Base-by-base conservation (phyloP, 2,888 invertebrate genomes). In the Drosophila dives region DNA sequence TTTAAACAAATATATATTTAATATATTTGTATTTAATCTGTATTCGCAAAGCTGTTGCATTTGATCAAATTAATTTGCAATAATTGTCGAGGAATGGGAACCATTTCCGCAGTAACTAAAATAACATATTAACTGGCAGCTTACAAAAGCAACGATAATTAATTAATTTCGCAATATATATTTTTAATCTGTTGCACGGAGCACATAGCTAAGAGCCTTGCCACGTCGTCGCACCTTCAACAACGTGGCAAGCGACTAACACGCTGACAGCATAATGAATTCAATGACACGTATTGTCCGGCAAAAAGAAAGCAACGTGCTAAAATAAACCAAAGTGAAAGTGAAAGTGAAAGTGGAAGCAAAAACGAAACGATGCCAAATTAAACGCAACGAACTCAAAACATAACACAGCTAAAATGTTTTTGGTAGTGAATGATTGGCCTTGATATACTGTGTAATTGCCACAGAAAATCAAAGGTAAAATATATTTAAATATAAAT, bases 221-320 rank as follows among this genome's bases (percentile, higher is more conserved):
- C 42, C 51, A 49, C 53, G 49, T 49, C 48, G 45, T 7, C 53
- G n/a, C n/a, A 34, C 26, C 20, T 20, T 2, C 20, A 34, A 26
- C 26, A 15, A 32, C n/a, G 42, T 66, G 62, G 40, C 64, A 36
- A 34, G 40, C 50, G 29, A 34, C 36, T 63, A 61, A 66, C 64
- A 64, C 53, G 69, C 77, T 80, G 88, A 84, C 88, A 82, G 74
- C 75, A 73, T 87, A 87, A 81, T 87, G 80, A 85, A 89, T 82
- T 77, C 85, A 89, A 87, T 85, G 85, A 81, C 80, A 81, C 89
- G 87, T 79, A 89, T 77, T 68, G 71, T 54, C 60, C 54, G 34
- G 74, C 59, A 26, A 38, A 55, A 55, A 38, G 38, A 64, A 67
- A 64, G 55, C 70, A 67, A 67, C 59, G 70, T 72, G 61, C 60